These are phyloP conservation scores for Scartelaos histophorus DNA, from an alignment of 2,113 vertebrate species.

Conservation along the genomic window DNA sequence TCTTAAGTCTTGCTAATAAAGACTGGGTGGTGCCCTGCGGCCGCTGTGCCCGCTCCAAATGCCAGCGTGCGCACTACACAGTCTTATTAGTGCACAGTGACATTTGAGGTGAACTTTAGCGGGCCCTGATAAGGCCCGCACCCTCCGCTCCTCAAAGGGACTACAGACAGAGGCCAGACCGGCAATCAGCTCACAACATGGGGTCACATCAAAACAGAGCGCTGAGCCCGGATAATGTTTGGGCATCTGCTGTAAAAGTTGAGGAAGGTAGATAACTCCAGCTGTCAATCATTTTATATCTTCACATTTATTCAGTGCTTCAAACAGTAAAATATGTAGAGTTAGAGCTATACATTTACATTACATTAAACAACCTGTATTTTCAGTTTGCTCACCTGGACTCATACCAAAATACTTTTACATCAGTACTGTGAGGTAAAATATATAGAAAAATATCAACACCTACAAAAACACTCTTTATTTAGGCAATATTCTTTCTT, in stretches of 20 bases:
- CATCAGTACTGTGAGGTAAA: no score
- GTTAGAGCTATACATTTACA: no score
- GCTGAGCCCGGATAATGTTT: neutral
- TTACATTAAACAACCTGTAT: no score
- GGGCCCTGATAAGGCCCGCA: conserved; percentile 73
- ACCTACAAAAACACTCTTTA: no score
- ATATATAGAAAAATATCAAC: no score
- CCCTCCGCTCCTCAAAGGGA: conserved; percentile 64
- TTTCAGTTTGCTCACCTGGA: no score
- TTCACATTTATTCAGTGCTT: neutral
- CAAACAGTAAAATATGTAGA: no score
- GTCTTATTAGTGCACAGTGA: conserved; percentile 78
- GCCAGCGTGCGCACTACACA: conserved; percentile 69
- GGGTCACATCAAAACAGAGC: conserved; percentile 12
- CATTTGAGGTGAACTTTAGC: conserved; percentile 82
- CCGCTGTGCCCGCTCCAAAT: conserved; percentile 68
- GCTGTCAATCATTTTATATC: neutral
- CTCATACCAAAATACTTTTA: no score
- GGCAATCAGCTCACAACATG: conserved; percentile 25
- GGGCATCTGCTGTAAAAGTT: neutral
- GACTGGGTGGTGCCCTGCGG: conserved; percentile 55
- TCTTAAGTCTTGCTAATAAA: conserved; percentile 46
- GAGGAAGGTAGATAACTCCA: neutral
- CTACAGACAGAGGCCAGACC: conserved; percentile 57
- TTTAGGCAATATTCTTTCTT: no score